Base-by-base conservation (phyloP, 2,797 vertebrate genomes). In the Pelobates cultripes region DNA sequence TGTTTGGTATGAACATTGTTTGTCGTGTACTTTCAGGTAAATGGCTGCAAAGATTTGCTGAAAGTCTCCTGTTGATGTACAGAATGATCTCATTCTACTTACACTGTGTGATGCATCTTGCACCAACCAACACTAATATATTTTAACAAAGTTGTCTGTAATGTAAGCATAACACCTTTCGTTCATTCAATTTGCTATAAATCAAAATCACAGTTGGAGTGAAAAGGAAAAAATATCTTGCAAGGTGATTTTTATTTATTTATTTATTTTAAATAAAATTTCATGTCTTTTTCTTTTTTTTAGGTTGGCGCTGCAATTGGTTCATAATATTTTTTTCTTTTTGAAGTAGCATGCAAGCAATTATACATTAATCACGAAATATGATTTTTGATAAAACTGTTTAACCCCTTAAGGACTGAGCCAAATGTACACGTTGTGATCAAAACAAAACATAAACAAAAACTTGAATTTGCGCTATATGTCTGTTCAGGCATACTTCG, bases 101-200 rank as follows among this genome's bases (percentile, higher is more conserved):
- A 71, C 68, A 81, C 63, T 41, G 66, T 77, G 70, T 42, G 72
- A 76, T 82, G 60, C 10, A 67, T 43, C 45, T 72, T 57, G 74
- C 67, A 47, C 74, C 74, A 68, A 77, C 74, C 45, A 43, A 72
- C 51, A 66, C 60, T 77, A 82, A 77, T 82, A 77, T 72, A 77
- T 82, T 72, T 82, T 41, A 77, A 66, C 80, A 71, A 70, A 71
- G 74, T 77, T 82, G 47, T 43, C 57, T 82, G 60, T 55, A 66
- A 72, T 71, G 76, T 68, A 82, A 77, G 57, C 73, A 82, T 82
- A 82, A 82, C 80, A 82, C 74, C 74, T 82, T 28, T 75, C 69
- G 66, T 82, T 82, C 60, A 82, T 77, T 74, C 80, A 82, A 82
- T 82, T 82, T 82, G 68, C 68, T 76, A 61, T 77, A 77, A 77